Evolutionary conservation across 2,888 invertebrate species (phyloP).

Genomic region (Hoplodrina ambigua): DNA sequence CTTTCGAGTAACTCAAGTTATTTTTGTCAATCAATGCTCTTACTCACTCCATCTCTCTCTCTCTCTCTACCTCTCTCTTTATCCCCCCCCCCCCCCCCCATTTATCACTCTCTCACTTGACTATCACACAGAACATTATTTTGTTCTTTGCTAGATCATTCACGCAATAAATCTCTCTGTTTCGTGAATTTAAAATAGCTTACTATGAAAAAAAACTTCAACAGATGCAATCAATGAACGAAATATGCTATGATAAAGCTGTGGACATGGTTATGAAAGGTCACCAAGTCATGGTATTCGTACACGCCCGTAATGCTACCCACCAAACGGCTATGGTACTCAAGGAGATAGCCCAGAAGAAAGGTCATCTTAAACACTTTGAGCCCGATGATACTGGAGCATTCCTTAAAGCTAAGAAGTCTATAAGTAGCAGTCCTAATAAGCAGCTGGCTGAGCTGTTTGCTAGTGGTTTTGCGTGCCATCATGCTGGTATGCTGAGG

Average conservation of each 20-base stretch:
- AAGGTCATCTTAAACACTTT: constrained; percentile 93
- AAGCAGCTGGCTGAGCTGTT: constrained; percentile 96
- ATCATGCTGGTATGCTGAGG: constrained; percentile 98
- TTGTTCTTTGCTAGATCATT: no score
- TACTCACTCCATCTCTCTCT: no score
- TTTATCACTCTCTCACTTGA: no score
- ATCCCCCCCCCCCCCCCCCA: no score
- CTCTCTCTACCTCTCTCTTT: no score
- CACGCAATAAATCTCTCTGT: background rate
- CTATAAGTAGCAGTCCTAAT: constrained; percentile 94
- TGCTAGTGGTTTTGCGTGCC: constrained; percentile 96
- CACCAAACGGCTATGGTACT: constrained; percentile 96
- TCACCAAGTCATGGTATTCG: constrained; percentile 99
- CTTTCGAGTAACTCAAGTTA: no score
- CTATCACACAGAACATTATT: no score
- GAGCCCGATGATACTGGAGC: constrained; percentile 91
- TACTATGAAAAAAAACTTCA: background rate
- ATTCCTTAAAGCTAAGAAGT: constrained; percentile 92
- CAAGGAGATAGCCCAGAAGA: constrained; percentile 94
- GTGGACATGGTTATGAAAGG: constrained; percentile 95
- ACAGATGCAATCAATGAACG: constrained; percentile 95
- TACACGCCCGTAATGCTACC: constrained; percentile 99
- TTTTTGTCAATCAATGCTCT: no score
- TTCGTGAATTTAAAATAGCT: background rate
- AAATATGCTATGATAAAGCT: constrained; percentile 98